Conservation (phyloP, 2,113 vertebrate genomes). For the Oreamnos americanus region DNA sequence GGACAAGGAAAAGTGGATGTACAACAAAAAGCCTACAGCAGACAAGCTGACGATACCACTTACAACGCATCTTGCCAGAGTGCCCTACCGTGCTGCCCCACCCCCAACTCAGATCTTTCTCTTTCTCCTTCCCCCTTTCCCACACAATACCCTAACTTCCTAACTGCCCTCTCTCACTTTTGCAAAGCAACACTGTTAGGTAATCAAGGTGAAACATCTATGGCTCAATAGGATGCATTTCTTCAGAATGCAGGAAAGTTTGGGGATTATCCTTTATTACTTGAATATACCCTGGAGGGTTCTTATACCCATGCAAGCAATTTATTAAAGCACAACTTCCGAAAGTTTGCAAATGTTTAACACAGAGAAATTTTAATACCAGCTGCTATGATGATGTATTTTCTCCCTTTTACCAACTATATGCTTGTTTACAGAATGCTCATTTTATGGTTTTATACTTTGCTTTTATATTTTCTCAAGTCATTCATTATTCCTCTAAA, state of each 20-base stretch:
- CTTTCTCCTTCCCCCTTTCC: neutral
- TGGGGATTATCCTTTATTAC: neutral
- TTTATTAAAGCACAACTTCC: neutral
- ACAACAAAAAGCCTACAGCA: neutral
- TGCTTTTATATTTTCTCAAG: constrained; percentile 6
- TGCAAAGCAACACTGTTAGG: neutral
- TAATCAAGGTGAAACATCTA: neutral
- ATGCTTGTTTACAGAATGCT: constrained; percentile 22
- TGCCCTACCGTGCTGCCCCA: fast-evolving
- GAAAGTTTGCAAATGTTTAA: neutral
- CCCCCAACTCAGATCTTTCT: neutral
- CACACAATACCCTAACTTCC: neutral
- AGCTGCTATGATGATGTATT: neutral
- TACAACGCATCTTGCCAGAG: neutral
- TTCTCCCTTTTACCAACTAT: neutral
- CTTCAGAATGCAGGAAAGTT: neutral
- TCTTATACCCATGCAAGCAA: neutral
- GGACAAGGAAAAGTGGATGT: neutral
- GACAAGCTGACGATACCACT: neutral
- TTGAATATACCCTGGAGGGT: neutral
- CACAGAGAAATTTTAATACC: neutral
- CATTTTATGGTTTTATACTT: neutral
- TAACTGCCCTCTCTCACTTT: neutral
- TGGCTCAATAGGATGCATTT: neutral
- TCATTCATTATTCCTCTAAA: constrained; percentile 39